These are phyloP conservation scores for Andinoacara biseriatus DNA, from an alignment of 2,113 vertebrate genomes.

Conservation along the genomic window DNA sequence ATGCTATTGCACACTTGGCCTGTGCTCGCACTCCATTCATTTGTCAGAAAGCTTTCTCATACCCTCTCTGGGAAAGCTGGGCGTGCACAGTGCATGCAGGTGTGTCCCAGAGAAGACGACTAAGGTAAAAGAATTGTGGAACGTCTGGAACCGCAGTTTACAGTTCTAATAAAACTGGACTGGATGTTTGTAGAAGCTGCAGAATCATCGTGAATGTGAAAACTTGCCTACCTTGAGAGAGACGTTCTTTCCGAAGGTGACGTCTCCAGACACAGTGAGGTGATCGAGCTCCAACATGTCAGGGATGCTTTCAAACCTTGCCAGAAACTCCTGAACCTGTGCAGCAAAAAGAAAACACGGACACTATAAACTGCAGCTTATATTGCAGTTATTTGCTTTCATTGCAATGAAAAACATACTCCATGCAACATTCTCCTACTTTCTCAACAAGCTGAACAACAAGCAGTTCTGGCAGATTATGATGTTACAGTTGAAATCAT, in stretches of 20 bases:
- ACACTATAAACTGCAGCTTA: background rate
- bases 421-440: background rate
- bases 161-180: no score
- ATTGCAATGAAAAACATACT: background rate
- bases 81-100: no score
- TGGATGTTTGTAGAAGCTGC: no score
- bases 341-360: background rate
- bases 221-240: constrained; percentile 85
- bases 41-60: no score
- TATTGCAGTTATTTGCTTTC: background rate
- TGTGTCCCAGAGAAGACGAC: no score
- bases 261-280: constrained; percentile 97
- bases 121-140: no score
- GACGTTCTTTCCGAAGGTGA: constrained; percentile 97
- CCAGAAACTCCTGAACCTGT: constrained; percentile 94
- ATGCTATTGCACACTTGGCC: background rate
- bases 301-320: constrained; percentile 94
- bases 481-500: background rate
- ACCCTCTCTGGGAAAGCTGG: no score
- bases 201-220: no score
- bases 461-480: background rate
- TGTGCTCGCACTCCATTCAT: no score
- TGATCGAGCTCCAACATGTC: constrained; percentile 98
- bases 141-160: no score
- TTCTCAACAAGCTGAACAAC: background rate